These are phyloP conservation scores for Ailurus styani DNA, from an alignment of 2,113 vertebrate genomes.

Conservation along the genomic window DNA sequence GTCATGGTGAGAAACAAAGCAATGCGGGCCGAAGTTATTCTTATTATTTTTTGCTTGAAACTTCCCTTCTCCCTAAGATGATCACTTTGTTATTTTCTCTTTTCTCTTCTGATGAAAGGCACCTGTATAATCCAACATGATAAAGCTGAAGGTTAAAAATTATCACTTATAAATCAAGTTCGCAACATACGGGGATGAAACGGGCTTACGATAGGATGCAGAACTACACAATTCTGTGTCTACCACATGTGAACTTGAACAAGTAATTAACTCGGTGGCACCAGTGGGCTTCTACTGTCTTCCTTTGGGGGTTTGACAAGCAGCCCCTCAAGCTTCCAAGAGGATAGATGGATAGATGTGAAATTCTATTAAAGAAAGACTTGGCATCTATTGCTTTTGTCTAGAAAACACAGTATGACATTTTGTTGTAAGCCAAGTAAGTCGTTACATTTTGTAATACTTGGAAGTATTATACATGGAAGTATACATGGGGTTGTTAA, in stretches of 20 bases:
- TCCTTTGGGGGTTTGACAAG: background rate
- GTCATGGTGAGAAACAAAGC: background rate
- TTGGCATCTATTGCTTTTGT: background rate
- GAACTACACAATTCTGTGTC: background rate
- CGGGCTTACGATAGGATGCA: background rate
- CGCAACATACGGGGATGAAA: background rate
- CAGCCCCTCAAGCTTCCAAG: background rate
- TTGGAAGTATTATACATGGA: background rate
- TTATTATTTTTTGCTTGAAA: background rate
- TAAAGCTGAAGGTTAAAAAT: background rate
- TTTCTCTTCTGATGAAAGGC: background rate
- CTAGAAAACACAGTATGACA: background rate
- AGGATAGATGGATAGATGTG: background rate
- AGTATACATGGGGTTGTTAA: background rate
- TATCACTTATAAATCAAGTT: background rate
- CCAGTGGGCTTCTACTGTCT: background rate
- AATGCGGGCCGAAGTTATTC: background rate
- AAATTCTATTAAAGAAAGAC: background rate
- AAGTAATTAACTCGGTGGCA: background rate
- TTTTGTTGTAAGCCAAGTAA: background rate
- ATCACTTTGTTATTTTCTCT: background rate
- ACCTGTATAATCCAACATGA: background rate
- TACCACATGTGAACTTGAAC: background rate
- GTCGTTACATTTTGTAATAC: background rate
- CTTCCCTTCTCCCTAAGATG: background rate